A percentile compares a stretch with the other conserved stretches of the same genome.
These are phyloP conservation scores for Zeus faber DNA, from an alignment of 2,113 vertebrate genomes.

Conservation along the genomic window DNA sequence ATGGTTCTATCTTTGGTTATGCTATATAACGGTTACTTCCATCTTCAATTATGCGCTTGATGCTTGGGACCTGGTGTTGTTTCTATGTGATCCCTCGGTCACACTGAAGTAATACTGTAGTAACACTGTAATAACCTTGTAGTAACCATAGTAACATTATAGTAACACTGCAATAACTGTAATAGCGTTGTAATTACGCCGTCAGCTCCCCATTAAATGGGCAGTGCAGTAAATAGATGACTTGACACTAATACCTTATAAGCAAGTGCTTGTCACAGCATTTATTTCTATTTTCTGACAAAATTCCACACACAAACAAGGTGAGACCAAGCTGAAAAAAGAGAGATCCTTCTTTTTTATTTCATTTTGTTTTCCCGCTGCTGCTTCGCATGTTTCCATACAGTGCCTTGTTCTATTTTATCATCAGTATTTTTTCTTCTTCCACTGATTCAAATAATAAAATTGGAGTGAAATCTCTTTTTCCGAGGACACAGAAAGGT, in stretches of 20 bases:
- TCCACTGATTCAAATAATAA: constrained; percentile 65
- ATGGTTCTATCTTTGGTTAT: too few species aligned
- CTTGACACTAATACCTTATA: constrained; percentile 37
- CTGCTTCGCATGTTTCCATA: constrained; percentile 53
- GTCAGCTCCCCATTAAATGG: not conserved
- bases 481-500: constrained; percentile 75
- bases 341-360: constrained; percentile 73
- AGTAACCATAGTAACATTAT: too few species aligned
- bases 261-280: too few species aligned
- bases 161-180: too few species aligned
- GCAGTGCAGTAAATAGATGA: constrained; percentile 16
- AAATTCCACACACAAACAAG: constrained; percentile 67
- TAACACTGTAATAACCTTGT: too few species aligned
- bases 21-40: too few species aligned
- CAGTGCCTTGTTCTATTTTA: constrained; percentile 49
- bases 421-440: constrained; percentile 15
- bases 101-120: too few species aligned
- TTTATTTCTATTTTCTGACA: constrained; percentile 65
- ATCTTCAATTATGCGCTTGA: too few species aligned
- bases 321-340: constrained; percentile 72
- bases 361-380: constrained; percentile 58
- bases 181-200: too few species aligned
- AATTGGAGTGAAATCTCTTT: constrained; percentile 76
- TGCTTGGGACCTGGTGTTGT: too few species aligned
- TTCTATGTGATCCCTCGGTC: too few species aligned